Conservation (phyloP, 1,140 invertebrate species). For the Drosophila punjabiensis region DNA sequence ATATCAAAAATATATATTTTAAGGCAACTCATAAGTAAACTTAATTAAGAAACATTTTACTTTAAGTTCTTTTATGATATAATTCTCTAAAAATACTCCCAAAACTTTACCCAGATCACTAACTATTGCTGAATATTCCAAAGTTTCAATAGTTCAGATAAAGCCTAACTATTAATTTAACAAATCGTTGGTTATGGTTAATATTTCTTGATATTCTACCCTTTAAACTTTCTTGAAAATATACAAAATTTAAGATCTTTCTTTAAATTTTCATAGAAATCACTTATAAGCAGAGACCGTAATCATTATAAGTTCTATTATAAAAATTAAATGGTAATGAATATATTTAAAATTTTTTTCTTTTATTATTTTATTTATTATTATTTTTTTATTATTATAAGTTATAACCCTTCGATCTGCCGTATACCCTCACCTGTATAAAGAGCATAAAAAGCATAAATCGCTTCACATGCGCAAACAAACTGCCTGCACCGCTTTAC, state of each 20-base stretch:
- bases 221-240: background rate
- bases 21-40: too few relatives aligned
- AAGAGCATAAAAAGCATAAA: constrained; percentile 68
- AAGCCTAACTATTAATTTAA: too few relatives aligned
- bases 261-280: too few relatives aligned
- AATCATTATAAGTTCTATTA: too few relatives aligned
- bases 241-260: too few relatives aligned
- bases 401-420: background rate
- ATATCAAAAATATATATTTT: too few relatives aligned
- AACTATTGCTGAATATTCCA: background rate
- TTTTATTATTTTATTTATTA: too few relatives aligned
- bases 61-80: background rate
- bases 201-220: background rate
- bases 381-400: too few relatives aligned
- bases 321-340: too few relatives aligned
- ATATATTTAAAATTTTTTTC: too few relatives aligned
- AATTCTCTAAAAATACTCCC: background rate
- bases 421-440: background rate
- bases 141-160: background rate
- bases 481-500: constrained; percentile 35
- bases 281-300: too few relatives aligned
- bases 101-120: background rate
- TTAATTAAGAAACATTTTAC: background rate
- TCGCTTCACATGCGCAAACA: constrained; percentile 76
- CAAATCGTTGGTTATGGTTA: too few relatives aligned